phyloP scores from a whole-genome alignment of 2,888 invertebrate species.

The Chymomyza amoena region DNA sequence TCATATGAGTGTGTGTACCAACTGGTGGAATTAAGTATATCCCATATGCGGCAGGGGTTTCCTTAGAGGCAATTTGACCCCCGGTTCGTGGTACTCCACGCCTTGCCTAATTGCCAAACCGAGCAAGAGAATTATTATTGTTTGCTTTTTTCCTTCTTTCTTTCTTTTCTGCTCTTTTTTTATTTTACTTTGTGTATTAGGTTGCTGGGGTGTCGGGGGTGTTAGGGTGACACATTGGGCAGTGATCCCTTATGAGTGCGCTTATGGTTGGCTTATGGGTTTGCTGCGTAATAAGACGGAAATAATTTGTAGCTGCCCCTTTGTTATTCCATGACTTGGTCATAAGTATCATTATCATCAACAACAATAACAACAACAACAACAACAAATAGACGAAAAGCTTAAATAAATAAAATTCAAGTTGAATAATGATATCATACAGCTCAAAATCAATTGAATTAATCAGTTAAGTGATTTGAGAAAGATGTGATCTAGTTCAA shows the following conservation, averaged over 20 bases:
- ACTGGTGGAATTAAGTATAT: neutral
- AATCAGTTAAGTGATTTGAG: neutral
- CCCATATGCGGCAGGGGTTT: neutral
- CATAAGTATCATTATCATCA: neutral
- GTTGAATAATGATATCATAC: neutral
- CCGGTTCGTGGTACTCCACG: conserved; percentile 1
- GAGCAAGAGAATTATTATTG: conserved; percentile 75
- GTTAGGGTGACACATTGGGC: conserved; percentile 45
- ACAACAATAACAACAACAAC: neutral
- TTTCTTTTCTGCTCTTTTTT: conserved; percentile 14
- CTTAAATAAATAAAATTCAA: neutral
- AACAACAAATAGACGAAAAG: neutral
- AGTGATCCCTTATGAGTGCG: conserved; percentile 21
- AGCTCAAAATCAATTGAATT: neutral
- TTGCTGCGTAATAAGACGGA: conserved; percentile 76
- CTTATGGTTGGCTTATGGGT: conserved; percentile 47
- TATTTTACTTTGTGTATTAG: conserved; percentile 33
- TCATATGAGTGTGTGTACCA: neutral
- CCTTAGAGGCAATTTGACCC: neutral
- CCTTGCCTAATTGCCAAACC: conserved; percentile 62
- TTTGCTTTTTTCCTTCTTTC: conserved; percentile 25
- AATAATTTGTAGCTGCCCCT: conserved; percentile 64
- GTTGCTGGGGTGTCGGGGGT: conserved; percentile 14
- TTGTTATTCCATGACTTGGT: conserved; percentile 1
- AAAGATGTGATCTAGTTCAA: no score